Percentiles rank a stretch among this genome's conserved stretches.
These are phyloP conservation scores for Taurulus bubalis DNA, from an alignment of 2,113 vertebrate species.

Conservation along the genomic window DNA sequence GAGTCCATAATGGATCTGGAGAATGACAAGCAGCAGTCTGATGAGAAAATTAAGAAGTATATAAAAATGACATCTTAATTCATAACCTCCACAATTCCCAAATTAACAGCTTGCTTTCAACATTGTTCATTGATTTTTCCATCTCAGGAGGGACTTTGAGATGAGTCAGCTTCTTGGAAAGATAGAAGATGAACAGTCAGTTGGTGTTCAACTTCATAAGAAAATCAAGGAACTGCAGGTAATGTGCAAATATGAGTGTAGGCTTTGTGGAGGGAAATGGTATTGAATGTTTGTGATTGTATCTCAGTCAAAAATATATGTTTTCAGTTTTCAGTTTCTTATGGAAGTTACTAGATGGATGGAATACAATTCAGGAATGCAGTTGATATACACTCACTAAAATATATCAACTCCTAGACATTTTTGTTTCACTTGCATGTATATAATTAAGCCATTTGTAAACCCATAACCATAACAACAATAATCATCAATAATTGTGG, in stretches of 20 bases:
- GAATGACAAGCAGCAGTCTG: conserved; percentile 79
- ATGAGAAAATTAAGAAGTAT: conserved; percentile 76
- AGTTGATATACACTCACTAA: not conserved
- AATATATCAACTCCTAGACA: no score
- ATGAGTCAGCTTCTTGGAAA: conserved; percentile 83
- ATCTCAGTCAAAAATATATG: not conserved
- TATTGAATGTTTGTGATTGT: not conserved
- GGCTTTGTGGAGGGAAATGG: not conserved
- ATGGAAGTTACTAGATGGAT: not conserved
- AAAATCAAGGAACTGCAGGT: conserved; percentile 88
- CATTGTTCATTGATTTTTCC: not conserved
- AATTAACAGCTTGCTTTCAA: not conserved
- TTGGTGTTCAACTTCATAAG: conserved; percentile 85
- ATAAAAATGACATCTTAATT: conserved; percentile 24
- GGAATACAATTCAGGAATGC: not conserved
- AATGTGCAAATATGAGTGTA: not conserved
- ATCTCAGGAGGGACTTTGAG: conserved; percentile 87
- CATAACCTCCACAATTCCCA: not conserved
- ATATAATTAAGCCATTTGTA: not conserved
- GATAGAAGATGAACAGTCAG: conserved; percentile 85
- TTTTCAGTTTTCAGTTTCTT: not conserved
- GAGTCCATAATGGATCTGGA: conserved; percentile 79
- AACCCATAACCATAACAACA: not conserved
- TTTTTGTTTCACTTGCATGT: not conserved
- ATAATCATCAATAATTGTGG: not conserved